Conservation (phyloP, 2,113 vertebrate species). For the Microcebus griseorufus region DNA sequence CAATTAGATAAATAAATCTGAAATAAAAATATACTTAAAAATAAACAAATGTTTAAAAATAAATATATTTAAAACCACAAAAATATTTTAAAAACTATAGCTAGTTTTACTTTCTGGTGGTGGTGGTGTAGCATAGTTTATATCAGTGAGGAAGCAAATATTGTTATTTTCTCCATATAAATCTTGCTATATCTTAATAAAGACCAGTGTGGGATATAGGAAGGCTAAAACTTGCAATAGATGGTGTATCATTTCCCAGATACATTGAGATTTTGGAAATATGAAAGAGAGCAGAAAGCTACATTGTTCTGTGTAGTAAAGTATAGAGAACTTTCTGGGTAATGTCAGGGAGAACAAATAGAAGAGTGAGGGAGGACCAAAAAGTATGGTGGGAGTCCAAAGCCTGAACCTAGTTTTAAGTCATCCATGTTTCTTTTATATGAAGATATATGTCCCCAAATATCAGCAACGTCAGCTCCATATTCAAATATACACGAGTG, state of each 20-base stretch:
- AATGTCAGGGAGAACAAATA: neutral
- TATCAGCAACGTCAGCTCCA: neutral
- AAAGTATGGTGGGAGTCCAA: neutral
- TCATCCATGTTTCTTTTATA: neutral
- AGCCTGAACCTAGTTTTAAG: neutral
- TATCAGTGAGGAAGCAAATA: neutral
- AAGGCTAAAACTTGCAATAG: neutral
- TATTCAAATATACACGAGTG: neutral
- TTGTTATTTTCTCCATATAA: neutral
- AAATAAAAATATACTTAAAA: neutral
- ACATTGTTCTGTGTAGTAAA: no score
- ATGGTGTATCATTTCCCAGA: neutral
- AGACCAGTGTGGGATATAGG: neutral
- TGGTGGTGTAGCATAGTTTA: no score
- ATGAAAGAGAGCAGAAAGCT: neutral
- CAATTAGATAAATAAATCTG: neutral
- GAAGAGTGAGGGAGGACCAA: accelerated
- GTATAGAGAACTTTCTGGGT: neutral
- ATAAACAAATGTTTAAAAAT: no score
- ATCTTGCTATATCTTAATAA: neutral
- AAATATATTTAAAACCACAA: neutral
- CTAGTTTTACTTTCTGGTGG: neutral
- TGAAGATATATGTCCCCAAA: neutral
- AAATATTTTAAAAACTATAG: neutral
- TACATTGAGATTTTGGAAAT: neutral